These are phyloP conservation scores for Albula goreensis DNA, from an alignment of 2,113 vertebrate species.

Conservation along the genomic window DNA sequence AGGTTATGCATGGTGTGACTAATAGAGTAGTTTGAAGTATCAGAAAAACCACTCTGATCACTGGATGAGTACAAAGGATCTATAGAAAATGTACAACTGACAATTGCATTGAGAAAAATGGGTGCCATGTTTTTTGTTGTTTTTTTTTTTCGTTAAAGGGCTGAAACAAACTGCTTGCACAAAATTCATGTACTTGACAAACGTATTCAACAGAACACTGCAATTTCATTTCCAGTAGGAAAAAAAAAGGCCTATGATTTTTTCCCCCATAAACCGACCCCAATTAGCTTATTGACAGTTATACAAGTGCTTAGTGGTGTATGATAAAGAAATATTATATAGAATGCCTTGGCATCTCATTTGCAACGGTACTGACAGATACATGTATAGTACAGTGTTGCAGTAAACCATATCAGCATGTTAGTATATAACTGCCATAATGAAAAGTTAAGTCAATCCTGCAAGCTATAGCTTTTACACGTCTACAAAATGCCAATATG, in stretches of 20 bases:
- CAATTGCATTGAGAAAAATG: slow-evolving; percentile 12
- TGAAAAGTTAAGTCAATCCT: slow-evolving; percentile 90
- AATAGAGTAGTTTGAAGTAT: slow-evolving; percentile 33
- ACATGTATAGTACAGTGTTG: slow-evolving; percentile 80
- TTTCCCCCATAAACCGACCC: background rate
- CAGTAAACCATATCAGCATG: slow-evolving; percentile 68
- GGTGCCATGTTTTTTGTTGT: slow-evolving; percentile 31
- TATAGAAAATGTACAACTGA: slow-evolving; percentile 24
- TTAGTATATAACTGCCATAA: slow-evolving; percentile 72
- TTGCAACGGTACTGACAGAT: slow-evolving; percentile 58
- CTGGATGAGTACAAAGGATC: slow-evolving; percentile 57
- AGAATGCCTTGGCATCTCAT: slow-evolving; percentile 47
- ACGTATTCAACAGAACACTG: slow-evolving; percentile 80
- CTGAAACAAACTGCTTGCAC: slow-evolving; percentile 35
- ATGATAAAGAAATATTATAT: slow-evolving; percentile 51
- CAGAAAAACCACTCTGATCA: slow-evolving; percentile 39
- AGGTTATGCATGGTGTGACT: slow-evolving; percentile 5
- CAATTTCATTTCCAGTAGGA: slow-evolving; percentile 69
- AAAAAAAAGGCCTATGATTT: slow-evolving; percentile 49
- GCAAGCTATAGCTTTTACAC: slow-evolving; percentile 91
- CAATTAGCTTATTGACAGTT: slow-evolving; percentile 72
- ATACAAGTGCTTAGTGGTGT: slow-evolving; percentile 68
- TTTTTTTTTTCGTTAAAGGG: background rate
- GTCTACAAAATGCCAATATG: slow-evolving; percentile 89
- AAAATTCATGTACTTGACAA: slow-evolving; percentile 47